A percentile compares a stretch with the other conserved stretches of the same genome.
Conservation (phyloP, 2,797 vertebrate genomes). For the Lindbergichthys nudifrons region DNA sequence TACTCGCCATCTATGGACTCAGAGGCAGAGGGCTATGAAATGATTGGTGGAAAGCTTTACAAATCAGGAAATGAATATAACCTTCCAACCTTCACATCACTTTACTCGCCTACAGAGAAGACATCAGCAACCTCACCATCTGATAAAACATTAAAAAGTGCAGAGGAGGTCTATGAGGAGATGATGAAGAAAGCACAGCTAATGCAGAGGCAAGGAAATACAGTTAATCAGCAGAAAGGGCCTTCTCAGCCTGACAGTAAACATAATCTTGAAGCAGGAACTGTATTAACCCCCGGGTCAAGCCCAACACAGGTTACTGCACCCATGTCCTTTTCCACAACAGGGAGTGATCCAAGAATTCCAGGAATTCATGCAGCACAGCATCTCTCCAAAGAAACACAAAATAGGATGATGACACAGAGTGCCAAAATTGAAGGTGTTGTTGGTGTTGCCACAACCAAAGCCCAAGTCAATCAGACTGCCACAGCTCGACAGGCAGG, state of each 20-base stretch:
- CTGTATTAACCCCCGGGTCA: constrained; percentile 93
- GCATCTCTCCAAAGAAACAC: constrained; percentile 94
- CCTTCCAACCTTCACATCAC: constrained; percentile 97
- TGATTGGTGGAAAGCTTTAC: constrained; percentile 92
- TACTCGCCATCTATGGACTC: constrained; percentile 98
- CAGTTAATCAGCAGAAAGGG: constrained; percentile 66
- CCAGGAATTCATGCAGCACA: constrained; percentile 92
- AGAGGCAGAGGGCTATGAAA: constrained; percentile 94
- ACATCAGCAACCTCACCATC: constrained; percentile 79
- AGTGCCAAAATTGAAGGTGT: constrained; percentile 86
- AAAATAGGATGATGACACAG: constrained; percentile 89
- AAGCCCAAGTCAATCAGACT: constrained; percentile 75
- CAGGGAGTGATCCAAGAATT: constrained; percentile 86
- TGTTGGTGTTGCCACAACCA: constrained; percentile 79
- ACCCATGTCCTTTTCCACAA: constrained; percentile 89
- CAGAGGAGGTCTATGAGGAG: constrained; percentile 98
- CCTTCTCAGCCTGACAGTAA: constrained; percentile 80
- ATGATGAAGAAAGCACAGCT: constrained; percentile 99
- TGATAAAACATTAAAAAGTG: constrained; percentile 96
- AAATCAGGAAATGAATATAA: constrained; percentile 98
- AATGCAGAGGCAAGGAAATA: constrained; percentile 89
- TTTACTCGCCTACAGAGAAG: constrained; percentile 96
- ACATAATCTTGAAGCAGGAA: constrained; percentile 90
- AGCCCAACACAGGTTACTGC: constrained; percentile 95
- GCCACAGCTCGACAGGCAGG: constrained; percentile 75